A percentile compares a stretch with the other conserved stretches of the same genome.
These are phyloP conservation scores for Phenganax marumi DNA, from an alignment of 92 coral and sea anemone species.

Conservation along the genomic window DNA sequence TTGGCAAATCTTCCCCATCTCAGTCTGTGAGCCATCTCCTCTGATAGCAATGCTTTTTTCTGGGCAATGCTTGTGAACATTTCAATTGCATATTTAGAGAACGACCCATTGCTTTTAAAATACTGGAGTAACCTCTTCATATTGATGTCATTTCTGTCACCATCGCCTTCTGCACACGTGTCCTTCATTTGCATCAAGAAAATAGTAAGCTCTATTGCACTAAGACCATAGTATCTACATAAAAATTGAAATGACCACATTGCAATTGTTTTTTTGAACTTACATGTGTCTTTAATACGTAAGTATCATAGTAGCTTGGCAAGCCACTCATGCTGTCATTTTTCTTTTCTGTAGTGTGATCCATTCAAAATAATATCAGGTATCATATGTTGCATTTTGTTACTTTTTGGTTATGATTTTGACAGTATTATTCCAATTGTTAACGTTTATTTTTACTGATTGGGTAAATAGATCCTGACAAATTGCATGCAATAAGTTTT, in stretches of 20 bases:
- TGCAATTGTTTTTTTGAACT: too few species aligned
- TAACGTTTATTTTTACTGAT: too few species aligned
- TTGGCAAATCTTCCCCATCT: constrained; percentile 59
- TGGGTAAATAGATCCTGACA: too few species aligned
- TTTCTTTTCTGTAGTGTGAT: too few species aligned
- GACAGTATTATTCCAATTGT: too few species aligned
- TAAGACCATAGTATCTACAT: background rate
- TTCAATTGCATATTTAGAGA: constrained; percentile 6
- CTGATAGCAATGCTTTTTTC: constrained; percentile 12
- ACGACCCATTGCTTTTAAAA: constrained; percentile 1
- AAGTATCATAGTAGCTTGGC: too few species aligned
- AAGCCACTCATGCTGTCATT: too few species aligned
- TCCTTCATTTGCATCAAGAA: constrained; percentile 9
- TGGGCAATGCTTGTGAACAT: constrained; percentile 9
- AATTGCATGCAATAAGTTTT: too few species aligned
- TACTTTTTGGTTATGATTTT: too few species aligned
- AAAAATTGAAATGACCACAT: background rate
- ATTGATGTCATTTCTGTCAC: constrained; percentile 13
- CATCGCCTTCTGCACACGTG: constrained; percentile 17
- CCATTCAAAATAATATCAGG: too few species aligned
- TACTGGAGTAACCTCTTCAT: background rate
- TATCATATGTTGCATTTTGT: too few species aligned
- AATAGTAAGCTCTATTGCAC: background rate
- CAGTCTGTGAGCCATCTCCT: constrained; percentile 55
- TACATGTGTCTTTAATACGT: too few species aligned